phyloP scores from a whole-genome alignment of 2,113 vertebrate species.

The Apteryx mantelli region DNA sequence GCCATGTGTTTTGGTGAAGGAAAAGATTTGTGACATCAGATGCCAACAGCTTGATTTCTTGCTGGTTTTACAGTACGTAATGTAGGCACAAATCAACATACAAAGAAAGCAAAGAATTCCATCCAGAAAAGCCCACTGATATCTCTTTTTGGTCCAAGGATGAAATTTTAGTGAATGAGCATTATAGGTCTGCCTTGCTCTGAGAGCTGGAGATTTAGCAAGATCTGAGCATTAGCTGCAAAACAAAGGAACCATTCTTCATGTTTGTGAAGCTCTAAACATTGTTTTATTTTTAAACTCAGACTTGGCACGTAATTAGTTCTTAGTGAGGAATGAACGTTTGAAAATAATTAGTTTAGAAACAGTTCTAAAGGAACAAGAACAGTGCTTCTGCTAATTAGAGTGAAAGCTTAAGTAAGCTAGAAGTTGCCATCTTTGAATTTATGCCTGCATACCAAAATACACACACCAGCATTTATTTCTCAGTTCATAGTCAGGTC shows the following conservation, averaged over 20 bases:
- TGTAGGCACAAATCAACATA: not conserved
- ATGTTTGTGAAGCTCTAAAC: not conserved
- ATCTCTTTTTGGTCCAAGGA: not conserved
- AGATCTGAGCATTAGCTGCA: not conserved
- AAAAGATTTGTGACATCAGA: not conserved
- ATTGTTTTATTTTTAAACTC: not conserved
- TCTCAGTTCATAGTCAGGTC: not conserved
- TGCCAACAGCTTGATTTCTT: not conserved
- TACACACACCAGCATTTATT: not conserved
- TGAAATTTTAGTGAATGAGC: not conserved
- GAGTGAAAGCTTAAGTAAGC: not conserved
- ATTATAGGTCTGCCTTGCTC: not conserved
- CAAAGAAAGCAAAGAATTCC: not conserved
- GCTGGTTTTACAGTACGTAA: not conserved
- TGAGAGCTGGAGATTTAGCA: not conserved
- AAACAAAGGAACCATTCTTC: not conserved
- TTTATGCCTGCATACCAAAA: not conserved
- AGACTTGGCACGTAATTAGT: not conserved
- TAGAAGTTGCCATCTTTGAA: not conserved
- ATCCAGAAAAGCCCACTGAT: not conserved
- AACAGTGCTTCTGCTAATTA: not conserved
- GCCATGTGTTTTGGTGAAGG: not conserved
- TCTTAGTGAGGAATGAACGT: not conserved
- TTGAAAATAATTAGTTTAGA: not conserved
- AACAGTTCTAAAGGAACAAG: not conserved